Evolutionary conservation across 2,797 vertebrate genomes (phyloP).

Genomic region (Chromobotia macracanthus): DNA sequence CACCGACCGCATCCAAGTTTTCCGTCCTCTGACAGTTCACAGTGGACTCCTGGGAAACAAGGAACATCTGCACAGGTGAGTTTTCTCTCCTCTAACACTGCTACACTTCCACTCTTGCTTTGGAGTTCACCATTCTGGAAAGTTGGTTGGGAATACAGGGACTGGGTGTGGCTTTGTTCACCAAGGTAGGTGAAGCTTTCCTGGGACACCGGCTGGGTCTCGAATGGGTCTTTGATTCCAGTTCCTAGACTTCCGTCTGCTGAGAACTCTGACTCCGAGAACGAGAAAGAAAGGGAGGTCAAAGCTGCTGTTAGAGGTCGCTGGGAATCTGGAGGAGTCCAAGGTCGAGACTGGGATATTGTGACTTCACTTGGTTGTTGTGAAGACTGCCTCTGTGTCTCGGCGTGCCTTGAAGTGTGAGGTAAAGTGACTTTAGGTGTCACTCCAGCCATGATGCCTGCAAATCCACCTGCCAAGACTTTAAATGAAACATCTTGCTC

Average conservation of each 20-base stretch:
- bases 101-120: background rate
- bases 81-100: background rate
- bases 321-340: slow-evolving; percentile 56
- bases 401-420: background rate
- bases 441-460: background rate
- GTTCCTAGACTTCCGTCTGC: slow-evolving; percentile 52
- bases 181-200: slow-evolving; percentile 35
- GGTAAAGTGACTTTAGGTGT: slow-evolving; percentile 29
- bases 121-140: background rate
- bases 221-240: background rate
- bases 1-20: slow-evolving; percentile 75
- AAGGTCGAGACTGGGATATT: slow-evolving; percentile 43
- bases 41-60: slow-evolving; percentile 75
- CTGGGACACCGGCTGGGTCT: background rate
- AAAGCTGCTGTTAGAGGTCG: slow-evolving; percentile 52
- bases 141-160: background rate
- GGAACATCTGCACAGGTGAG: slow-evolving; percentile 59
- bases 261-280: slow-evolving; percentile 59
- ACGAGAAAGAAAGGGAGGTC: slow-evolving; percentile 55
- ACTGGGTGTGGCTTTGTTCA: slow-evolving; percentile 26
- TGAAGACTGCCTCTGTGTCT: slow-evolving; percentile 40
- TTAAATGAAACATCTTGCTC: background rate
- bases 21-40: slow-evolving; percentile 51
- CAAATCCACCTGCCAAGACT: slow-evolving; percentile 16
- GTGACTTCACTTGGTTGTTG: slow-evolving; percentile 27